Evolutionary conservation across 2,888 invertebrate species (phyloP).

Genomic region (Cosmia pyralina): DNA sequence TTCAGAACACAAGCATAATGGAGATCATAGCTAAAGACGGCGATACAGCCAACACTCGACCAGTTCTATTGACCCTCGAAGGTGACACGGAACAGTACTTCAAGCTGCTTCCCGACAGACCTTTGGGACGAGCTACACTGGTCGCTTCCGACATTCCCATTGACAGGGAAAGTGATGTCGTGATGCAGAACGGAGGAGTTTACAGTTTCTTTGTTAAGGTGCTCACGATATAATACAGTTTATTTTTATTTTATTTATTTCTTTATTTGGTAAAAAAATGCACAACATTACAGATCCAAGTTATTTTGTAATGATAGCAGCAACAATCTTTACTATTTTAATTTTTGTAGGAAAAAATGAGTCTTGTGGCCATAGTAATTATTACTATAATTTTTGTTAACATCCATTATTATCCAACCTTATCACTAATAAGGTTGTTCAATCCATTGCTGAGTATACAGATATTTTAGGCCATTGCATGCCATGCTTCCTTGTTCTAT

Average conservation of each 20-base stretch:
- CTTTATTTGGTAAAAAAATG: no score
- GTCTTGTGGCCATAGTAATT: not conserved
- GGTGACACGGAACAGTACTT: constrained; percentile 93
- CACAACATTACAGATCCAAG: no score
- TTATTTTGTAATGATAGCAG: not conserved
- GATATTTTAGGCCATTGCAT: not conserved
- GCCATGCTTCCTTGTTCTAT: not conserved
- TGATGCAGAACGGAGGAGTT: constrained; percentile 94
- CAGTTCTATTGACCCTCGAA: constrained; percentile 92
- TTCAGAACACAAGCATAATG: constrained; percentile 91
- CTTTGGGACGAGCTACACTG: constrained; percentile 90
- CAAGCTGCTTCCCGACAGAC: constrained; percentile 89
- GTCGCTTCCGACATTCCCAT: constrained; percentile 92
- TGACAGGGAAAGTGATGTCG: constrained; percentile 93
- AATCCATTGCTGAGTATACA: not conserved
- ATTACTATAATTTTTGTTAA: not conserved
- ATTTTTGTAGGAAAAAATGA: not conserved
- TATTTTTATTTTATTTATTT: not conserved
- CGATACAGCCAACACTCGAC: constrained; percentile 93
- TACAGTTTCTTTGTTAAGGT: constrained; percentile 93
- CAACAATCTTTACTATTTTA: not conserved
- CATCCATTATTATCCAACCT: no score
- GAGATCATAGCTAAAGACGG: constrained; percentile 95
- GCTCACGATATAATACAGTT: constrained; percentile 40
- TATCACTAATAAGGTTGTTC: no score